Conservation (phyloP, 2,888 invertebrate genomes). For the Chesias legatella region DNA sequence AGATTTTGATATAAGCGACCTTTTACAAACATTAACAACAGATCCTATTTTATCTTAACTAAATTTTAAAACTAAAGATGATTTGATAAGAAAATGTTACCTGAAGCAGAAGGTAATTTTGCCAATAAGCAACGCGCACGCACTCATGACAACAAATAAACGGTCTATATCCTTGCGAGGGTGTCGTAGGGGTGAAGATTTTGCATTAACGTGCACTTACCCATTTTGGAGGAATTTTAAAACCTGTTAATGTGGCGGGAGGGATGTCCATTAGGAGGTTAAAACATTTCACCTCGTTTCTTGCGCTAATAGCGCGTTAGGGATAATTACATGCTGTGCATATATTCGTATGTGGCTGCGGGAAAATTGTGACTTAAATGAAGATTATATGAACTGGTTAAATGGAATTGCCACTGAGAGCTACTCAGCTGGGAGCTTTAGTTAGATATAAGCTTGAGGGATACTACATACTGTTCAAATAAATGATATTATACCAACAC, state of each 20-base stretch:
- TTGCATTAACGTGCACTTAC: constrained; percentile 36
- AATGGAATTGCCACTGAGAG: constrained; percentile 7
- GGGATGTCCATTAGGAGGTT: constrained; percentile 63
- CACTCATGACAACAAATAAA: constrained; percentile 19
- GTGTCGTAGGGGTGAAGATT: constrained; percentile 25
- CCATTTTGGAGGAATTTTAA: constrained; percentile 46
- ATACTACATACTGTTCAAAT: no score
- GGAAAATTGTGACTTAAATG: constrained; percentile 8
- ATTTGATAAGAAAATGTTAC: no score
- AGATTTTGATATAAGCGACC: no score
- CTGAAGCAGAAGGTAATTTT: no score
- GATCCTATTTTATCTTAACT: no score
- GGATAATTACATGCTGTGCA: constrained; percentile 22
- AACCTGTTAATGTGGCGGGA: constrained; percentile 61
- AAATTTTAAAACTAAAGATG: no score
- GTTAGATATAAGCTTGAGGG: no score
- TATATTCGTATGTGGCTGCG: neutral
- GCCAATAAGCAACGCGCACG: neutral
- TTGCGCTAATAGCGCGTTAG: constrained; percentile 37
- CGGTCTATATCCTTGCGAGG: constrained; percentile 19
- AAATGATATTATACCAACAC: no score
- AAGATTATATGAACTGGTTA: constrained; percentile 6
- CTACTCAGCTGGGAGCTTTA: no score
- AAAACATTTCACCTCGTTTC: constrained; percentile 48
- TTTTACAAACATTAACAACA: no score